These are phyloP conservation scores for Coboldia fuscipes DNA, from an alignment of 1,140 invertebrate genomes.

Conservation along the genomic window DNA sequence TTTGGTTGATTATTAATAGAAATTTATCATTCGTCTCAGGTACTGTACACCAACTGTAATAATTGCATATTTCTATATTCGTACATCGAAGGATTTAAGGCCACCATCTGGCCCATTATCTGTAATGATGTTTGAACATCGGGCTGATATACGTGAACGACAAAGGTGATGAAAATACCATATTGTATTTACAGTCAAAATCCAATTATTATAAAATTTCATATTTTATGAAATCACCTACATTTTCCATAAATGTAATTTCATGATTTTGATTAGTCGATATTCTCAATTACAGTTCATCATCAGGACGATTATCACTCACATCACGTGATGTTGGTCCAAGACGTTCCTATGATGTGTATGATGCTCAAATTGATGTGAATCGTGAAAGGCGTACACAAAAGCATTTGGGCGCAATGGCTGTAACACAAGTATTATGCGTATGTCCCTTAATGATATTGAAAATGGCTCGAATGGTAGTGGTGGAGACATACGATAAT, in stretches of 20 bases:
- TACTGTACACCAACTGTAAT: conserved; percentile 39
- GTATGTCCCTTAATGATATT: conserved; percentile 45
- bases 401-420: conserved; percentile 40
- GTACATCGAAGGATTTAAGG: conserved; percentile 36
- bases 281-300: too few species aligned
- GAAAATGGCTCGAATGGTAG: conserved; percentile 32
- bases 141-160: conserved; percentile 15
- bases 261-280: too few species aligned
- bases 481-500: conserved; percentile 47
- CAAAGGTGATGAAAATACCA: conserved; percentile 15
- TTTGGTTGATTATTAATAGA: not conserved
- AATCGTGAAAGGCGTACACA: conserved; percentile 40
- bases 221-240: too few species aligned
- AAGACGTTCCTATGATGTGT: conserved; percentile 20
- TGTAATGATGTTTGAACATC: conserved; percentile 27
- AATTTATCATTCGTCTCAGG: conserved; percentile 17
- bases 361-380: conserved; percentile 38
- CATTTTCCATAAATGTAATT: too few species aligned
- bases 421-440: conserved; percentile 37
- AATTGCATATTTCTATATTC: conserved; percentile 35
- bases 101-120: conserved; percentile 25
- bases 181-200: too few species aligned
- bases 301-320: too few species aligned
- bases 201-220: too few species aligned
- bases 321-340: too few species aligned